Percentiles rank a stretch among this genome's conserved stretches.
Conservation (phyloP, 2,888 invertebrate species). For the Cryptosula pallasiana region DNA sequence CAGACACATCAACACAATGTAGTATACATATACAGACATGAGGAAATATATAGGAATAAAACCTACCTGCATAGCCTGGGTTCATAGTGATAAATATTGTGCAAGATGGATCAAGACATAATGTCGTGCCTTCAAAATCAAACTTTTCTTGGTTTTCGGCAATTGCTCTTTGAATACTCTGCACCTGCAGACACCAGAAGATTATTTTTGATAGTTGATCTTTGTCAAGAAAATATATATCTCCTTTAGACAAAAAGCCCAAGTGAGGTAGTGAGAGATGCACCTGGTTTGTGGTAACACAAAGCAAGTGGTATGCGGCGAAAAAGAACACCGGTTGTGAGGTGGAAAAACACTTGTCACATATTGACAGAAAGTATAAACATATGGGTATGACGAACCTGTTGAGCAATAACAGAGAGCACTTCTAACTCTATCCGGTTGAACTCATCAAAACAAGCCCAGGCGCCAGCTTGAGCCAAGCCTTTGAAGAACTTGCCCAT, state of each 20-base stretch:
- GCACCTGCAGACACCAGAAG: conserved; percentile 37
- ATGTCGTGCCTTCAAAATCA: conserved; percentile 51
- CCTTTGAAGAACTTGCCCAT: conserved; percentile 55
- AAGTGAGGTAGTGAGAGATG: too few species aligned
- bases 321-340: too few species aligned
- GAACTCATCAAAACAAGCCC: conserved; percentile 55
- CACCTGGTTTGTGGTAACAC: too few species aligned
- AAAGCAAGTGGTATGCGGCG: too few species aligned
- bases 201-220: too few species aligned
- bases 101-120: conserved; percentile 51
- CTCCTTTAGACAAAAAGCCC: too few species aligned
- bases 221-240: too few species aligned
- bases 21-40: too few species aligned
- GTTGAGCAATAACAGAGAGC: conserved; percentile 52
- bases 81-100: conserved; percentile 54
- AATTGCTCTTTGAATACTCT: conserved; percentile 52
- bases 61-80: conserved; percentile 49
- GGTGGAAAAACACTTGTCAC: too few species aligned
- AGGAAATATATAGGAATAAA: background rate
- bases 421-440: conserved; percentile 54
- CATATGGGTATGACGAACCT: conserved; percentile 15
- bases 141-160: conserved; percentile 47
- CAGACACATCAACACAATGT: too few species aligned
- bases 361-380: too few species aligned
- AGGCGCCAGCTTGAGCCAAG: conserved; percentile 52